Evolutionary conservation across 2,797 vertebrate species (phyloP), one percentile per base, ranked within the genome.

Genomic region (Coendou prehensilis): DNA sequence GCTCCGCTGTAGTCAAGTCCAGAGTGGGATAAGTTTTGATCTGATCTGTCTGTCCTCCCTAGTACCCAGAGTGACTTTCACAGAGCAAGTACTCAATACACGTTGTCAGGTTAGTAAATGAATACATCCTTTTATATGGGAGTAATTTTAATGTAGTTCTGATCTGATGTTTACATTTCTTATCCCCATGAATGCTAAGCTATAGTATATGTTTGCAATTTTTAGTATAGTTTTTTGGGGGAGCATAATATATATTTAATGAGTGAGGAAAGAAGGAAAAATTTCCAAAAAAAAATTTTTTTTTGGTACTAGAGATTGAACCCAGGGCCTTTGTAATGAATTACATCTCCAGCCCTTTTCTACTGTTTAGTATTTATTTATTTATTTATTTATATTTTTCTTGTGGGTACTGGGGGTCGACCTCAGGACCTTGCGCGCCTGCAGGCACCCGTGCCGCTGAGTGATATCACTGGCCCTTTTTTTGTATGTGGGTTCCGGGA

Each of bases 1-100:
- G 61, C 9, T 47, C 3, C 7, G 22, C 33, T 82, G 11, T 37
- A 33, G 89, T 26, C 22, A 57, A 69, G 17, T 71, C 28, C 26
- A 90, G 37, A 82, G 67, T 56, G 88, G 73, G 64, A 13, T 64
- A 57, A n/a, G 52, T 90, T 91, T 80, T 89, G n/a, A 52, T 67
- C 47, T 81, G 41, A 41, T 52, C 37, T 89, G 26, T 69, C 47
- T 50, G 6, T 57, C 52, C 6, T 63, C 13, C 56, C 63, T 82
- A 75, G 41, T 2, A 79, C 23, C 41, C 17, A 82, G 50, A 88
- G 2, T 5, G 6, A 9, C 30, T 92, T 93, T 63, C 45, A 78
- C 79, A 57, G 93, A 80, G 28, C 79, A 82, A 57, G 1, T 84
- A 57, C 61, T 90, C 63, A 61, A 1, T 81, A 87, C 56, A 57